Evolutionary conservation across 2,888 invertebrate genomes (phyloP).

Genomic region (Platycnemis pennipes): DNA sequence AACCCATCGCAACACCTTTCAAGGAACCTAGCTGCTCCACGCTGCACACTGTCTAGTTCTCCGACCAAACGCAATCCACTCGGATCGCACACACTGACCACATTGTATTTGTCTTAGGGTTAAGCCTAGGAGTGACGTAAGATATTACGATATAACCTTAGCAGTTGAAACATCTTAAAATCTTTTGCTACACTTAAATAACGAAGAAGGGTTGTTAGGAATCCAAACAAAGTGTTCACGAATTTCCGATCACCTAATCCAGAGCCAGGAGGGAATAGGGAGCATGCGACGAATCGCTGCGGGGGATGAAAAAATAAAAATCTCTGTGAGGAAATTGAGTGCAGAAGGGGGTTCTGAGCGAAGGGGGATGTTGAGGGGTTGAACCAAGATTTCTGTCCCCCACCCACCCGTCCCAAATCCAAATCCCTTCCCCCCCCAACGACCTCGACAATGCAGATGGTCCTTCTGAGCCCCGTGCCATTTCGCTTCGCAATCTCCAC

Average conservation of each 20-base stretch:
- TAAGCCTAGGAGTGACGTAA: too few relatives aligned
- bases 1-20: too few relatives aligned
- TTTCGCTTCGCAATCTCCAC: neutral
- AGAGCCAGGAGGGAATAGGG: neutral
- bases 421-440: neutral
- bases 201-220: too few relatives aligned
- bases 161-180: too few relatives aligned
- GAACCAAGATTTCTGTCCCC: neutral
- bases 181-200: too few relatives aligned
- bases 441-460: constrained; percentile 51
- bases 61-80: too few relatives aligned
- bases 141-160: too few relatives aligned
- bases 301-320: neutral
- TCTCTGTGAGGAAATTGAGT: constrained; percentile 41
- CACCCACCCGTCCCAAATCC: neutral
- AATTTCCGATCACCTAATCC: neutral
- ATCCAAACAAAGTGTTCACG: neutral
- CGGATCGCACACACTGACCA: too few relatives aligned
- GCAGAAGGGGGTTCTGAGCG: neutral
- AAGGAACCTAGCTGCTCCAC: too few relatives aligned
- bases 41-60: too few relatives aligned
- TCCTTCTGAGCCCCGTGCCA: neutral
- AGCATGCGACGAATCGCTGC: neutral
- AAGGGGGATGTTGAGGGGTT: neutral
- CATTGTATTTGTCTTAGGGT: too few relatives aligned